Conservation (phyloP, 2,797 vertebrate species). For the Petrocephalus sullivani region DNA sequence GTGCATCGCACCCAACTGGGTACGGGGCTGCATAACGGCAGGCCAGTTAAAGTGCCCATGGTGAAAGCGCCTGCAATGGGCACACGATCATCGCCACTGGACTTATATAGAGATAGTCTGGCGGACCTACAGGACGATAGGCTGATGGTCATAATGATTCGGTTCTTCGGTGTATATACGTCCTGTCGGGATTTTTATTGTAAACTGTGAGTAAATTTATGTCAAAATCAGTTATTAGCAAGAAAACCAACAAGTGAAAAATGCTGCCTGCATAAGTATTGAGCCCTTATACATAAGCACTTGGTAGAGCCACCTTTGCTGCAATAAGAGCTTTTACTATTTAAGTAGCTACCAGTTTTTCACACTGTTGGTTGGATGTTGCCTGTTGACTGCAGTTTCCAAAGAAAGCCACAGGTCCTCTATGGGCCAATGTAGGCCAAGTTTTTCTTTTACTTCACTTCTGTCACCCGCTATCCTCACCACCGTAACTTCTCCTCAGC, state of each 20-base stretch:
- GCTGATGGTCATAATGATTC: neutral
- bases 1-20: neutral
- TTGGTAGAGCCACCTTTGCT: neutral
- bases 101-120: neutral
- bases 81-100: neutral
- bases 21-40: neutral
- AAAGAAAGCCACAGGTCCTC: neutral
- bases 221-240: neutral
- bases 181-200: neutral
- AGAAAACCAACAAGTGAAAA: neutral
- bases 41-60: neutral
- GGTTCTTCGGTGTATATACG: neutral
- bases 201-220: neutral
- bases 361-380: neutral
- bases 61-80: no score
- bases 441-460: no score
- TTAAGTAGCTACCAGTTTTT: neutral
- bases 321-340: neutral
- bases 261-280: neutral
- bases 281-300: neutral
- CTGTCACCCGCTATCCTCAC: neutral
- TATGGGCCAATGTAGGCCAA: neutral
- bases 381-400: neutral
- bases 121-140: neutral
- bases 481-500: no score